Evolutionary conservation across 2,888 invertebrate genomes (phyloP).

Genomic region (Leptarthrus brevirostris): DNA sequence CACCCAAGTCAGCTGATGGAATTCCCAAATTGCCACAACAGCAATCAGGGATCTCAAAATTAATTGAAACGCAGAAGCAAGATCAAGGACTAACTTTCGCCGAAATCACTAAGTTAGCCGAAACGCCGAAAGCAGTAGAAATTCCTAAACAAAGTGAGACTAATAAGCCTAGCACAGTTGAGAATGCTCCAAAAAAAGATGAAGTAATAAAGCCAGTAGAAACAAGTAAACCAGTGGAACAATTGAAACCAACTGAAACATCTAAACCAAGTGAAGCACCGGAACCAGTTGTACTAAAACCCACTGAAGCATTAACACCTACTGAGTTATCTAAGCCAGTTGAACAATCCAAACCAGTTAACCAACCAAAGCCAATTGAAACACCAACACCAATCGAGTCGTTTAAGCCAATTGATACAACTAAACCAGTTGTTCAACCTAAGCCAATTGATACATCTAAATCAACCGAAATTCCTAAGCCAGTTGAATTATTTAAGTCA

Average conservation of each 20-base stretch:
- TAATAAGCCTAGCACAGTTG: slow-evolving; percentile 77
- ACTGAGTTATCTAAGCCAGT: slow-evolving; percentile 81
- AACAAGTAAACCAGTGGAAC: slow-evolving; percentile 82
- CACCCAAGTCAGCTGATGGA: slow-evolving; percentile 74
- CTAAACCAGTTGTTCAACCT: slow-evolving; percentile 67
- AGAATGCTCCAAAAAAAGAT: slow-evolving; percentile 88
- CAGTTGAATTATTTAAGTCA: slow-evolving; percentile 94
- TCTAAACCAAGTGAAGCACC: slow-evolving; percentile 86
- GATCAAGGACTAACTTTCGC: background rate
- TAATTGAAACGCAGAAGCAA: slow-evolving; percentile 10
- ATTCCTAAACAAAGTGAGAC: slow-evolving; percentile 9
- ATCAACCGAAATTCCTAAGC: slow-evolving; percentile 67
- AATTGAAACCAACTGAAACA: slow-evolving; percentile 82
- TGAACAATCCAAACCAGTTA: slow-evolving; percentile 71
- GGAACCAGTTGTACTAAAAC: slow-evolving; percentile 76
- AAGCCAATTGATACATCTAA: slow-evolving; percentile 33
- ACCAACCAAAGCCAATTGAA: slow-evolving; percentile 68
- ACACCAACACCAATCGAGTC: slow-evolving; percentile 74
- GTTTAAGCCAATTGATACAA: slow-evolving; percentile 86
- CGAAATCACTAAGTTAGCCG: too few species aligned
- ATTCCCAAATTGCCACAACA: too few species aligned
- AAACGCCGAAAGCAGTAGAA: too few species aligned
- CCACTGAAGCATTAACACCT: slow-evolving; percentile 93
- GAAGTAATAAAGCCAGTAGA: slow-evolving; percentile 75
- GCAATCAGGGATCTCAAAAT: slow-evolving; percentile 58